Evolutionary conservation across 1,140 invertebrate species (phyloP).

Genomic region (Phocides pigmalion): DNA sequence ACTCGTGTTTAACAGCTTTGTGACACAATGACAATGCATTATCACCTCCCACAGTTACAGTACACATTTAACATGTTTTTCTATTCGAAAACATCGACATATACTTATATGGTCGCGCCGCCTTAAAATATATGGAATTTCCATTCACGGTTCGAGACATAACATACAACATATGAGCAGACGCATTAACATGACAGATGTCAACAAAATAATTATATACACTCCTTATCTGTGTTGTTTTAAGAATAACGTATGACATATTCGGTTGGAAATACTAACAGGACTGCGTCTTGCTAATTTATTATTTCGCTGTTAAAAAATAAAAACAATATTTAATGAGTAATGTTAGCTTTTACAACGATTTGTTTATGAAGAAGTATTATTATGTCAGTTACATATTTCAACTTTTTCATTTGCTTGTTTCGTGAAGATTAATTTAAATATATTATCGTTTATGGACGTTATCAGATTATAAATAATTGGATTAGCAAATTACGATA

Average conservation of each 20-base stretch:
- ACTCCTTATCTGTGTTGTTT: slow-evolving; percentile 24
- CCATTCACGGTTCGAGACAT: slow-evolving; percentile 1
- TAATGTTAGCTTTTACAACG: too few species aligned
- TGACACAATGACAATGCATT: slow-evolving; percentile 23
- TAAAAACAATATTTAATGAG: background rate
- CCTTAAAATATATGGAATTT: slow-evolving; percentile 9
- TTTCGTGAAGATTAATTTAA: too few species aligned
- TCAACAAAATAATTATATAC: slow-evolving; percentile 43
- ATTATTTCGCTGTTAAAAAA: too few species aligned
- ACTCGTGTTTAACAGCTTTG: slow-evolving; percentile 30
- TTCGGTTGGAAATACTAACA: too few species aligned
- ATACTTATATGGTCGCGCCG: slow-evolving; percentile 17
- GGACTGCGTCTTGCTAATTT: too few species aligned
- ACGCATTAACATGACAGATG: slow-evolving; percentile 18
- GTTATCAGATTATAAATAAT: slow-evolving; percentile 2
- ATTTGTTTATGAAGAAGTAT: background rate
- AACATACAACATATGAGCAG: background rate
- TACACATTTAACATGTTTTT: slow-evolving; percentile 35
- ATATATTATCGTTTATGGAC: background rate
- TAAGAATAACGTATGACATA: too few species aligned
- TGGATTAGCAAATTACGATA: slow-evolving; percentile 10
- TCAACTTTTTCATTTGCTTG: too few species aligned
- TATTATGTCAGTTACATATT: background rate
- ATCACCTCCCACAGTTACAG: slow-evolving; percentile 23
- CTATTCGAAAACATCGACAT: slow-evolving; percentile 32